These are phyloP conservation scores for Rhopalosiphum nymphaeae DNA, from an alignment of 2,888 invertebrate genomes.

Conservation along the genomic window DNA sequence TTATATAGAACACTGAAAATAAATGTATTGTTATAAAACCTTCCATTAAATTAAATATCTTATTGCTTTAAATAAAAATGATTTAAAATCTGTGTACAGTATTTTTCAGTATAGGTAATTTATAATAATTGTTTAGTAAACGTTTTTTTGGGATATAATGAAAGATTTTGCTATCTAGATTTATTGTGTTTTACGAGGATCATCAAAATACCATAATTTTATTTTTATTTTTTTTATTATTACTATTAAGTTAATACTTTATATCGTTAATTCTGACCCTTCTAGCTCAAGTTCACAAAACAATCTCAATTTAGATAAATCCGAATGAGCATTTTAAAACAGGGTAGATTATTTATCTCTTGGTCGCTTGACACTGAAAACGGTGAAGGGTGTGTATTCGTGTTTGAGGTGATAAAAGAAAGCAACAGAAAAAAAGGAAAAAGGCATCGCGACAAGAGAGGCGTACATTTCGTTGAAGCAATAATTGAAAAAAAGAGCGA, in stretches of 20 bases:
- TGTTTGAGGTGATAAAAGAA: conserved; percentile 63
- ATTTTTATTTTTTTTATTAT: neutral
- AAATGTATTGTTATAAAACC: neutral
- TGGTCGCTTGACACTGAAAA: conserved; percentile 53
- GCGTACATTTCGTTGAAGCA: conserved; percentile 50
- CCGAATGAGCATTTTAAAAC: conserved; percentile 47
- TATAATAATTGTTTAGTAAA: conserved; percentile 21
- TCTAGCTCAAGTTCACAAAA: conserved; percentile 1
- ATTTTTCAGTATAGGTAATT: neutral
- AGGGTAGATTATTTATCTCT: conserved; percentile 63
- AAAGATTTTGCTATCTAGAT: neutral
- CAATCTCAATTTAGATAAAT: conserved; percentile 58
- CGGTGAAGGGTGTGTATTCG: conserved; percentile 39
- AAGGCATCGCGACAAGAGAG: conserved; percentile 53
- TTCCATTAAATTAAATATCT: neutral
- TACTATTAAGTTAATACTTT: conserved; percentile 21
- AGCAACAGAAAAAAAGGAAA: conserved; percentile 18
- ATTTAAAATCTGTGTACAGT: neutral
- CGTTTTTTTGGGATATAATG: too few relatives aligned
- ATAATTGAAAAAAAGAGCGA: conserved; percentile 59
- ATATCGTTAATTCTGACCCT: conserved; percentile 23
- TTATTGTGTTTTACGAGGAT: neutral
- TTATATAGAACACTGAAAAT: neutral
- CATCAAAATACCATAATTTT: conserved; percentile 19
- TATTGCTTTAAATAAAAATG: neutral